Evolutionary conservation across 2,888 invertebrate species (phyloP).

Genomic region (Tridacna crocea): DNA sequence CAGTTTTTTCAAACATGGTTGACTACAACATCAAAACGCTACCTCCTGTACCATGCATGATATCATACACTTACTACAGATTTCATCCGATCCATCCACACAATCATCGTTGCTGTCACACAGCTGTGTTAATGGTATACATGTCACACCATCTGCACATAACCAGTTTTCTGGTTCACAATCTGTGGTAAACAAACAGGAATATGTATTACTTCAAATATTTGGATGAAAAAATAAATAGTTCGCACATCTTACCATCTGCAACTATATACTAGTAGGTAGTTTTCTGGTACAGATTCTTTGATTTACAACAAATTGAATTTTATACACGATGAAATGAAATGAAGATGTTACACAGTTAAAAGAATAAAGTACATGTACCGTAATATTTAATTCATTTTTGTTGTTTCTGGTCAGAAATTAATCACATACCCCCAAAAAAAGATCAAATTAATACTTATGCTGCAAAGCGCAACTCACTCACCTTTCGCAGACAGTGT

Average conservation of each 20-base stretch:
- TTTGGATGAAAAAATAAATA: neutral
- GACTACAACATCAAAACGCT: too few species aligned
- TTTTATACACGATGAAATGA: neutral
- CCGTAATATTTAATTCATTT: too few species aligned
- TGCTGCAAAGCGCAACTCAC: too few species aligned
- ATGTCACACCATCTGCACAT: constrained; percentile 21
- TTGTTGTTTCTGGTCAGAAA: too few species aligned
- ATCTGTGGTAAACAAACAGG: neutral
- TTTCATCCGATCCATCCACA: constrained; percentile 39
- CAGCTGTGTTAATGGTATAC: constrained; percentile 5
- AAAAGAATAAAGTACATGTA: too few species aligned
- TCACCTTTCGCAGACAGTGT: too few species aligned
- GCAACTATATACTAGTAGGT: neutral
- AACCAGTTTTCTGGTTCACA: constrained; percentile 12
- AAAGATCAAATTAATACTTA: too few species aligned
- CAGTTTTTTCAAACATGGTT: too few species aligned
- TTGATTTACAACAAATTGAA: neutral
- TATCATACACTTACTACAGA: constrained; percentile 30
- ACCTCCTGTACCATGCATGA: too few species aligned
- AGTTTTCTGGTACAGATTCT: neutral
- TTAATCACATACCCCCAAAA: too few species aligned
- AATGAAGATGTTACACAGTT: neutral
- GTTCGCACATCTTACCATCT: neutral
- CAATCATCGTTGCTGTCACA: constrained; percentile 28
- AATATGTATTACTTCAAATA: too few species aligned